Base-by-base conservation (phyloP, 2,113 vertebrate species). In the Spheniscus mendiculus region DNA sequence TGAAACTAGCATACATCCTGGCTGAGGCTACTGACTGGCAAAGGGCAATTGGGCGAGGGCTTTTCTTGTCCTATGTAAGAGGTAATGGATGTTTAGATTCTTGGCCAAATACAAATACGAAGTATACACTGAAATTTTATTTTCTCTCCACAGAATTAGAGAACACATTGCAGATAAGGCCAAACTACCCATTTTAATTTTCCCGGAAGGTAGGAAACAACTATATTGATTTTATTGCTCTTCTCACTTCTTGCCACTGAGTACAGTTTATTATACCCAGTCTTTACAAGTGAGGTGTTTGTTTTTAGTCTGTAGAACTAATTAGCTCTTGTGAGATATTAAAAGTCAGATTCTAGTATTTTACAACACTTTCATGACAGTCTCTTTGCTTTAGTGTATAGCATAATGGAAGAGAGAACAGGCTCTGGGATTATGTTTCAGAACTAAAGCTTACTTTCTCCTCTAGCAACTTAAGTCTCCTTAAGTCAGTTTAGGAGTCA, bases 101-200 rank as follows among this genome's bases (percentile, higher is more conserved):
- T 70, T 91, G 23, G 44, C 66, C 52, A 76, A 90, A 70, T 36
- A 56, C 7, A 77, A 83, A 45, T 62, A 55, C 10, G 9, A 89
- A 85, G 10, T 22, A 19, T 40, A 63, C 32, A 47, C 19, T 85
- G 65, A 52, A 67, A 56, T 66, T 32, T 93, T 86, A 12, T 93
- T 97, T 96, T 96, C 59, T 67, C 34, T 96, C 69, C 56, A 59
- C 98, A 99, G 99, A 96, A 97, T 99, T 40, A 98, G 82, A 95
- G 98, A 99, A 96, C 99, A 99, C 40, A 91, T 99, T 61, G 98
- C 98, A 65, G 98, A 99, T 80, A 99, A 98, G 97, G 98, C 98
- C 93, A 99, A 99, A 96, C 98, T 99, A 78, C 99, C 99, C 81
- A 99, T 99, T 97, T 97, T 99, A 90, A 99, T 99, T 90, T 99